A percentile compares a stretch with the other conserved stretches of the same genome.
phyloP scores from a whole-genome alignment of 2,888 invertebrate genomes.

The Patella ulyssiponensis region DNA sequence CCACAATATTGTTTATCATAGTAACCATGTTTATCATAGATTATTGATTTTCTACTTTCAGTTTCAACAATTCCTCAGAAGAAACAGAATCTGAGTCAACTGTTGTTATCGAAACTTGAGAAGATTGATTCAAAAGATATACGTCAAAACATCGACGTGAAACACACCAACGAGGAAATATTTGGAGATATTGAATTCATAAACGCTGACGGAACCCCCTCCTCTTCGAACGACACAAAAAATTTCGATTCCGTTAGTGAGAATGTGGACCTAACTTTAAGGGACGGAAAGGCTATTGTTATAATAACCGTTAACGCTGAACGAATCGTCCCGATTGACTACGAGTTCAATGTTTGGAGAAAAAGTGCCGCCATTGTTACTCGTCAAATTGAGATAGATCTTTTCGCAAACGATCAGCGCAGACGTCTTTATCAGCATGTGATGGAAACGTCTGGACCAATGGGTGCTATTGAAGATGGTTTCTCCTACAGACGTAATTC shows the following conservation, averaged over 20 bases:
- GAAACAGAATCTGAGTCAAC: constrained; percentile 53
- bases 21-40: too few species aligned
- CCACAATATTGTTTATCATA: too few species aligned
- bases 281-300: constrained; percentile 61
- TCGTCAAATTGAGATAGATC: constrained; percentile 69
- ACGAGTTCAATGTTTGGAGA: constrained; percentile 69
- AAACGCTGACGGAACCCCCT: constrained; percentile 57
- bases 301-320: constrained; percentile 70
- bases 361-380: constrained; percentile 71
- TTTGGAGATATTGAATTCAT: constrained; percentile 59
- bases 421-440: constrained; percentile 64
- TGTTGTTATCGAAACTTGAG: constrained; percentile 53
- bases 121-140: constrained; percentile 62
- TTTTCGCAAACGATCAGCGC: constrained; percentile 66
- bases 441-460: constrained; percentile 52
- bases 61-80: not conserved
- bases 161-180: constrained; percentile 63
- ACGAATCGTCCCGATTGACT: constrained; percentile 66
- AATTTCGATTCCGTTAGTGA: constrained; percentile 64
- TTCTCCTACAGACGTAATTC: constrained; percentile 7
- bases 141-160: constrained; percentile 59
- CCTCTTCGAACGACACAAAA: constrained; percentile 44
- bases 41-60: too few species aligned
- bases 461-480: constrained; percentile 26
- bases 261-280: constrained; percentile 59